phyloP scores from a whole-genome alignment of 2,113 vertebrate species.

The Desmodus rotundus region DNA sequence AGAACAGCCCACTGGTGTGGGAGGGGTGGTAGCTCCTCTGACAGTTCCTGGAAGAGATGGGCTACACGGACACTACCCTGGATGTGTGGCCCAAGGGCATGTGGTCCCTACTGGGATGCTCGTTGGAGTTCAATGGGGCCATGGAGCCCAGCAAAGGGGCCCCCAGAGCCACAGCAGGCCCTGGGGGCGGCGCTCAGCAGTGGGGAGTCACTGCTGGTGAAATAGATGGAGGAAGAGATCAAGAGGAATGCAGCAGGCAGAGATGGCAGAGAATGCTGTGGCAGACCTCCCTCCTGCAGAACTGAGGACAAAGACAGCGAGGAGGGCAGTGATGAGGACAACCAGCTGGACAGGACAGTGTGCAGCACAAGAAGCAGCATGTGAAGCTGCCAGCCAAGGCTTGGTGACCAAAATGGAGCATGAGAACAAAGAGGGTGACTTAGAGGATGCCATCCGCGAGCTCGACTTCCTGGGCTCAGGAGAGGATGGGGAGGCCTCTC shows the following conservation, averaged over 20 bases:
- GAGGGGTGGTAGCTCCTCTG: slow-evolving; percentile 91
- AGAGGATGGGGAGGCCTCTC: slow-evolving; percentile 89
- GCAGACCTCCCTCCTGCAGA: slow-evolving; percentile 89
- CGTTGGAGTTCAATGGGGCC: slow-evolving; percentile 82
- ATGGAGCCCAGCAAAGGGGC: slow-evolving; percentile 64
- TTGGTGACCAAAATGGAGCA: slow-evolving; percentile 88
- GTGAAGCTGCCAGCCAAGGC: slow-evolving; percentile 88
- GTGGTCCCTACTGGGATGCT: slow-evolving; percentile 87
- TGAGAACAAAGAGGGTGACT: slow-evolving; percentile 92
- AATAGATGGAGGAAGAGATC: slow-evolving; percentile 92
- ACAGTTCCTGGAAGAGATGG: slow-evolving; percentile 94
- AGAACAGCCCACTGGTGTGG: slow-evolving; percentile 89
- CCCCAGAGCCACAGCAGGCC: not conserved
- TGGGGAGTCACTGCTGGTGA: slow-evolving; percentile 85
- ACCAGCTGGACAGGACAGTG: slow-evolving; percentile 87
- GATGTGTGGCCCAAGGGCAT: slow-evolving; percentile 91
- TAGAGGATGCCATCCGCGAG: slow-evolving; percentile 90
- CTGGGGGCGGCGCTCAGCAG: slow-evolving; percentile 51
- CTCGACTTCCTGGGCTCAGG: slow-evolving; percentile 92
- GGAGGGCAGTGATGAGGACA: slow-evolving; percentile 91
- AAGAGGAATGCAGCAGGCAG: slow-evolving; percentile 91
- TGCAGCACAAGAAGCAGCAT: slow-evolving; percentile 83
- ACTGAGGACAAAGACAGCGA: slow-evolving; percentile 91
- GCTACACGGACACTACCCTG: slow-evolving; percentile 92
- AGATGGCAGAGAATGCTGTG: slow-evolving; percentile 85